Evolutionary conservation across 2,888 invertebrate species (phyloP), one percentile per base, ranked within the genome.

Genomic region (Pseudococcus viburni): DNA sequence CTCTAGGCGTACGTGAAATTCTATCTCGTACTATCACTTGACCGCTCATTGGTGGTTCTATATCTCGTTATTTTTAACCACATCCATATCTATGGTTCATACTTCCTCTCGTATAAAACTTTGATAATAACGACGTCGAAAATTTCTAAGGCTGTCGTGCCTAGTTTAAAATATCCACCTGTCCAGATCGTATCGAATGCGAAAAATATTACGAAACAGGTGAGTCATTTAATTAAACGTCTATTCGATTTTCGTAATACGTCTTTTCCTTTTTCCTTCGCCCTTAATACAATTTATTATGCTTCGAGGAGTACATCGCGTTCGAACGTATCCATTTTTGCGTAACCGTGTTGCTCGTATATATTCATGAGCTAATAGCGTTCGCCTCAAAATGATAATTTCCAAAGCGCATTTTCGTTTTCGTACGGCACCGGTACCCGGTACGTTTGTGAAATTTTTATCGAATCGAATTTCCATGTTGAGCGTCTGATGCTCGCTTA

Each of bases 381-480:
- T 55, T 55, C n/a, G n/a, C n/a, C 55, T 55, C 7, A 55, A 55
- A 55, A 55, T 55, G 55, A 55, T 55, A 55, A 55, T n/a, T 55
- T 55, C n/a, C 12, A 55, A 55, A 55, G 7, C 55, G 55, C n/a
- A 15, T 55, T 55, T 55, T 55, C 15, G 48, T 55, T 11, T 51
- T 51, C 15, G 3, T 8, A 51, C 11, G 9, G 51, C 12, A 51
- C 12, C 4, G 51, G 19, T n/a, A 64, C n/a, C 26, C 11, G 3
- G 22, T 68, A 26, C 68, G 68, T 68, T 68, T 22, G 68, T 26
- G 68, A 26, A 68, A 26, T 26, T 68, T 26, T 26, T 26, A 68
- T 68, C 68, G 68, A 68, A 22, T 68, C 19, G 68, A 68, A 68
- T 68, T 68, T 68, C 68, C 26, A 68, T 19, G 68, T 68, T 26